Base-by-base conservation (phyloP, 2,113 vertebrate species). In the Peromyscus polionotus region DNA sequence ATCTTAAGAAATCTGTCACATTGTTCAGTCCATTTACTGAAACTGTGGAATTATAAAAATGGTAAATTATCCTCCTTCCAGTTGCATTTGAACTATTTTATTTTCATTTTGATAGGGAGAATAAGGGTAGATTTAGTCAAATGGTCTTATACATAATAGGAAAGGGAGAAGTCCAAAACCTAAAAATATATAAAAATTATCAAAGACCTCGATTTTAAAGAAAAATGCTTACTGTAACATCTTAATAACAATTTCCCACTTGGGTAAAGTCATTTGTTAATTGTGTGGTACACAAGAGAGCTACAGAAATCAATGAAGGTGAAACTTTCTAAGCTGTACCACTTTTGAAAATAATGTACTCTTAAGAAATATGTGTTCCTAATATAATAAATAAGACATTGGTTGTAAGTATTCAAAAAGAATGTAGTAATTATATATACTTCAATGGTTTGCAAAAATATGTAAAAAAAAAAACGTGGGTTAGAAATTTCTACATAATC, bases 271-370 rank as follows among this genome's bases (percentile, higher is more conserved):
- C 83, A n/a, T 33, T 54, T 6, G 36, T 28, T 88, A 87, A 97
- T 92, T 88, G 89, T 33, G 91, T 33, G 16, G 28, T 83, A 24
- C 28, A 77, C 59, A 83, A 77, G 65, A 96, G 67, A 95, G 17
- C 65, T 84, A 89, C 77, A 86, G 51, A 88, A 90, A 63, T 89
- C 65, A 86, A 33, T 61, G 86, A 1, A 83, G 1, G 10, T 67
- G 75, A 93, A 80, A 36, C 68, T 67, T 88, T 70, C 88, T 39
- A 85, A 86, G 72, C 6, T 7, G 22, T 57, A 83, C 19, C 7
- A 94, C 61, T 77, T 95, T 90, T 45, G 45, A 95, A 92, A 91
- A 97, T 67, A 85, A 77, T 94, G 8, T 76, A 54, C 51, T 95
- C 7, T 68, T 65, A 70, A 81, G 39, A 48, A 61, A 57, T 26